phyloP scores from a whole-genome alignment of 1,140 invertebrate species.

The Proales similis region DNA sequence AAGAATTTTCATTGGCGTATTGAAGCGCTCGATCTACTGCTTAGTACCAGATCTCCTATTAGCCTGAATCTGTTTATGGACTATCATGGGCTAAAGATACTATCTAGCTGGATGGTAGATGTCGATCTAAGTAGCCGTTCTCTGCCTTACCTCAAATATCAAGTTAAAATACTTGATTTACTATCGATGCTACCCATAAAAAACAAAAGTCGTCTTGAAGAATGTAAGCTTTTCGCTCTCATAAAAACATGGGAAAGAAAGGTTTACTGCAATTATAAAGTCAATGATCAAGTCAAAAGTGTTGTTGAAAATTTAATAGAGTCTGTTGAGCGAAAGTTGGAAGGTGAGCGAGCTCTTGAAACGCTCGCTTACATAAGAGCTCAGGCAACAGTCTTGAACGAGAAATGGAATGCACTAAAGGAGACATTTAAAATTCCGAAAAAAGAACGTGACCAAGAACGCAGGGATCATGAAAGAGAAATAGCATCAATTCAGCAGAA shows the following conservation, averaged over 20 bases:
- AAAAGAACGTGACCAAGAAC: slow-evolving; percentile 68
- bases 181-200: slow-evolving; percentile 72
- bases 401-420: slow-evolving; percentile 55
- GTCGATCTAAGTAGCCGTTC: slow-evolving; percentile 47
- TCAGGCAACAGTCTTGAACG: slow-evolving; percentile 38
- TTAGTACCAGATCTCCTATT: slow-evolving; percentile 54
- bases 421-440: slow-evolving; percentile 89
- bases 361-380: slow-evolving; percentile 39
- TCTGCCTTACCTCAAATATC: slow-evolving; percentile 39
- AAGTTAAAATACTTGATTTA: slow-evolving; percentile 65
- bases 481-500: slow-evolving; percentile 39
- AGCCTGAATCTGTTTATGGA: slow-evolving; percentile 72
- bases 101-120: slow-evolving; percentile 84
- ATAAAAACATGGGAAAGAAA: slow-evolving; percentile 66
- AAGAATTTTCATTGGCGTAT: slow-evolving; percentile 68
- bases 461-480: slow-evolving; percentile 50
- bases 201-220: slow-evolving; percentile 82
- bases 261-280: slow-evolving; percentile 12
- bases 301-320: slow-evolving; percentile 37
- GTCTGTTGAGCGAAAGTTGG: slow-evolving; percentile 38
- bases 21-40: slow-evolving; percentile 61
- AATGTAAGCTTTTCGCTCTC: slow-evolving; percentile 70
- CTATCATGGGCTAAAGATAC: slow-evolving; percentile 79
- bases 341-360: slow-evolving; percentile 25
- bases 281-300: background rate